Conservation (phyloP, 2,797 vertebrate genomes). For the Spinus pinus region DNA sequence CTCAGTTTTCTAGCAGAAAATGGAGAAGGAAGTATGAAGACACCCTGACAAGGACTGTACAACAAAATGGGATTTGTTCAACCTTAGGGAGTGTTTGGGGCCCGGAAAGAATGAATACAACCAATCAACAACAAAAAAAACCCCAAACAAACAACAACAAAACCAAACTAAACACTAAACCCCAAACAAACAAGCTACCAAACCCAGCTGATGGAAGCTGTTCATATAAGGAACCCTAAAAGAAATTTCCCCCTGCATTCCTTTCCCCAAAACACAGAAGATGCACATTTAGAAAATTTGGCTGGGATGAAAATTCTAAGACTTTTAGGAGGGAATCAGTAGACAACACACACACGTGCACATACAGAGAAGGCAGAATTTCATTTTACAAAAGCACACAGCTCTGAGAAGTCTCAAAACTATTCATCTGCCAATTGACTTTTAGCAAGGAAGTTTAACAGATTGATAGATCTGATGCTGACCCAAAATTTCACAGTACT, state of each 20-base stretch:
- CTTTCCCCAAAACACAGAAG: neutral
- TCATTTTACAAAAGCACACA: neutral
- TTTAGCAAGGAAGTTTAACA: neutral
- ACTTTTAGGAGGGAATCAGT: neutral
- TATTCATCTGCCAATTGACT: neutral
- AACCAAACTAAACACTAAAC: neutral
- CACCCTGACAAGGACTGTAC: neutral
- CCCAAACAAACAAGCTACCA: neutral
- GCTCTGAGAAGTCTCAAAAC: neutral
- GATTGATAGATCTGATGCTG: neutral
- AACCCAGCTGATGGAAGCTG: neutral
- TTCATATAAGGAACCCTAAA: neutral
- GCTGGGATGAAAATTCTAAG: neutral
- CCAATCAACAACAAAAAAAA: neutral
- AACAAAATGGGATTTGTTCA: neutral
- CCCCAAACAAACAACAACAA: neutral
- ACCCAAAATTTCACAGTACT: neutral
- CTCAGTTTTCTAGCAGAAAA: neutral
- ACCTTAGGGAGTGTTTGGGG: neutral
- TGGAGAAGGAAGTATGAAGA: neutral
- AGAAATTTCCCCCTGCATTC: neutral
- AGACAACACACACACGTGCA: rapidly evolving
- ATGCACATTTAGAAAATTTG: neutral
- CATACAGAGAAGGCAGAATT: rapidly evolving
- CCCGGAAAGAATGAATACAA: neutral